Evolutionary conservation across 2,888 invertebrate species (phyloP), one percentile per base, ranked within the genome.

Genomic region (Luperina testacea): DNA sequence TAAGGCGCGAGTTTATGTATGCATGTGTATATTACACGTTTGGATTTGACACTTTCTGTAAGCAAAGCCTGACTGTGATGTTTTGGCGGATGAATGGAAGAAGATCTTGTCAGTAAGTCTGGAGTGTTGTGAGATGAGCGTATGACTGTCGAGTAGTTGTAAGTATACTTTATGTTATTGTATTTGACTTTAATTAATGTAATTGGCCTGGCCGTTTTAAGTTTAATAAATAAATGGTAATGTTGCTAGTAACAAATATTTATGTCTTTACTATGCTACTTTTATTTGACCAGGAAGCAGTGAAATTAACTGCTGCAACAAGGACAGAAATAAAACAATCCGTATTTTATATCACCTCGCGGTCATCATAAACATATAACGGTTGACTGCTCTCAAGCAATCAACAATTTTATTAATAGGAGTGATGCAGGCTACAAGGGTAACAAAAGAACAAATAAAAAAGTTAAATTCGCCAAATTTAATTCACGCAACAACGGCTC

Each of bases 401-500:
- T 45, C 15, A 59, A 53, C 45, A 73, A 53, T 57, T 83, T 38
- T 20, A 63, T 71, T 48, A 81, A 81, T 61, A 48, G 64, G 48
- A 78, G 4, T 42, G 53, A 67, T 57, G 53, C 75, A 73, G 63
- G 45, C 61, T 59, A 72, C 61, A 57, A 59, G 7, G 45, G 38
- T 20, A 51, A 67, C 68, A 80, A 77, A 82, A 84, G 57, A 53
- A 57, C 61, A 86, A 82, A 86, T 63, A 48, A 64, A 75, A 82
- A 86, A 69, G 64, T 72, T 59, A 81, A 82, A 80, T 77, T 48
- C 63, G 74, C 27, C 65, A 73, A 84, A 81, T 87, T 88, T 80
- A 88, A 88, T 85, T 89, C 72, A 79, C 75, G 75, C 77, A 75
- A 78, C 81, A 81, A 61, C 77, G 85, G 73, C 69, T 71, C 27